A percentile compares a stretch with the other conserved stretches of the same genome.
Evolutionary conservation across 2,888 invertebrate species (phyloP).

Genomic region (Lasioglossum pauxillum): DNA sequence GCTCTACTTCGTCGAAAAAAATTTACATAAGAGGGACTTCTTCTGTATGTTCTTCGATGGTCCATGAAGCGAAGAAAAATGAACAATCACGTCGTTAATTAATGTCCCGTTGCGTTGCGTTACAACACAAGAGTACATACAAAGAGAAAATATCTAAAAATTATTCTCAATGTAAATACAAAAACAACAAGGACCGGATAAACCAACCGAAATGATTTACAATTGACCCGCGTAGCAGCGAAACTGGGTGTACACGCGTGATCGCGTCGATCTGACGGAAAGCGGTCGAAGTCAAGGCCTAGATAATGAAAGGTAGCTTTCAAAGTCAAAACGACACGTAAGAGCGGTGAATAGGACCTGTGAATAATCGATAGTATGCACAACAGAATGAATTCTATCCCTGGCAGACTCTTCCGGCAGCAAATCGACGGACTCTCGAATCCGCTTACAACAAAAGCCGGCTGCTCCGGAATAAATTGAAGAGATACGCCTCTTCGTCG

Average conservation of each 20-base stretch:
- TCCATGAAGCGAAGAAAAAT: neutral
- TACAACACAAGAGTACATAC: neutral
- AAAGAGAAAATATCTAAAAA: no score
- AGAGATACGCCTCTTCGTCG: conserved; percentile 59
- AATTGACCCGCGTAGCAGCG: conserved; percentile 23
- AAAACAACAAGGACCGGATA: no score
- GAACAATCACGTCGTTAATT: neutral
- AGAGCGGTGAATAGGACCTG: conserved; percentile 69
- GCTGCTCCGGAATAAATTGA: conserved; percentile 71
- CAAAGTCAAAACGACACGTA: conserved; percentile 66
- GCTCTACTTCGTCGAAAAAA: neutral
- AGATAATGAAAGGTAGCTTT: conserved; percentile 54
- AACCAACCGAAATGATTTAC: conserved; percentile 29
- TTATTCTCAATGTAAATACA: no score
- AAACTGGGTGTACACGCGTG: neutral
- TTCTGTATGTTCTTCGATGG: neutral
- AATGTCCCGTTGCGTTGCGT: neutral
- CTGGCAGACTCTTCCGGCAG: conserved; percentile 53
- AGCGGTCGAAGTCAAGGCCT: neutral
- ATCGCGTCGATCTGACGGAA: conserved; percentile 7
- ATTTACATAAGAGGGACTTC: neutral
- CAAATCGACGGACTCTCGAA: conserved; percentile 68
- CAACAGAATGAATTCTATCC: conserved; percentile 68
- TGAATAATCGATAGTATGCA: conserved; percentile 74
- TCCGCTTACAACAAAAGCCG: conserved; percentile 72